A percentile compares a stretch with the other conserved stretches of the same genome.
Conservation (phyloP, 2,797 vertebrate genomes). For the Amblyopsis hoosieri region DNA sequence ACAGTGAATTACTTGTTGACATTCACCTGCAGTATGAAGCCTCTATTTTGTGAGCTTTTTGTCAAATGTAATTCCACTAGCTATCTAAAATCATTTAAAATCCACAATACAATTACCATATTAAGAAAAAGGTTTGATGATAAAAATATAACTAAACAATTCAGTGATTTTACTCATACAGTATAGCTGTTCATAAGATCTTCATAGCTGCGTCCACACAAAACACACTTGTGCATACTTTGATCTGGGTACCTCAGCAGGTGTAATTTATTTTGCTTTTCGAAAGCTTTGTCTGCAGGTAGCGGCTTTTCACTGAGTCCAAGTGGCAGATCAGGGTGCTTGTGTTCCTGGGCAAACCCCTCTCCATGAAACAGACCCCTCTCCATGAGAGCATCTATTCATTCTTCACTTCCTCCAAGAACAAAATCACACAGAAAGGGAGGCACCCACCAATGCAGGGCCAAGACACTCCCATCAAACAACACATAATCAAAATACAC, state of each 20-base stretch:
- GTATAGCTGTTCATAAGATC: too few relatives aligned
- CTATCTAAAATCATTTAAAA: too few relatives aligned
- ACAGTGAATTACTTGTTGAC: too few relatives aligned
- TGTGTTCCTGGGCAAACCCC: slow-evolving; percentile 37
- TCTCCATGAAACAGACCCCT: slow-evolving; percentile 32
- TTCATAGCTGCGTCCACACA: not conserved
- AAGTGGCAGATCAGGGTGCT: slow-evolving; percentile 31
- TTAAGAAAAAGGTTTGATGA: too few relatives aligned
- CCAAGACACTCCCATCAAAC: slow-evolving; percentile 65
- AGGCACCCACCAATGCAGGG: slow-evolving; percentile 21
- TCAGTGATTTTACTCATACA: too few relatives aligned
- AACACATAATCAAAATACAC: slow-evolving; percentile 63
- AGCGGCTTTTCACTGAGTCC: slow-evolving; percentile 3
- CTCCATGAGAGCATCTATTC: slow-evolving; percentile 38
- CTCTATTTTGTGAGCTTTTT: too few relatives aligned
- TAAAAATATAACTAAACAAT: too few relatives aligned
- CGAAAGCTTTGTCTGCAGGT: slow-evolving; percentile 19
- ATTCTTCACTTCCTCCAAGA: slow-evolving; percentile 44
- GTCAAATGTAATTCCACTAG: too few relatives aligned
- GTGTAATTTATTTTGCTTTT: not conserved
- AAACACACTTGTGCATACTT: not conserved
- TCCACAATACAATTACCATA: too few relatives aligned
- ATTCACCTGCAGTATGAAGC: too few relatives aligned
- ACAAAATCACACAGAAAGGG: slow-evolving; percentile 42
- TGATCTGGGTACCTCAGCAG: slow-evolving; percentile 4